These are phyloP conservation scores for Cantharis rufa DNA, from an alignment of 2,888 invertebrate species.

Conservation along the genomic window DNA sequence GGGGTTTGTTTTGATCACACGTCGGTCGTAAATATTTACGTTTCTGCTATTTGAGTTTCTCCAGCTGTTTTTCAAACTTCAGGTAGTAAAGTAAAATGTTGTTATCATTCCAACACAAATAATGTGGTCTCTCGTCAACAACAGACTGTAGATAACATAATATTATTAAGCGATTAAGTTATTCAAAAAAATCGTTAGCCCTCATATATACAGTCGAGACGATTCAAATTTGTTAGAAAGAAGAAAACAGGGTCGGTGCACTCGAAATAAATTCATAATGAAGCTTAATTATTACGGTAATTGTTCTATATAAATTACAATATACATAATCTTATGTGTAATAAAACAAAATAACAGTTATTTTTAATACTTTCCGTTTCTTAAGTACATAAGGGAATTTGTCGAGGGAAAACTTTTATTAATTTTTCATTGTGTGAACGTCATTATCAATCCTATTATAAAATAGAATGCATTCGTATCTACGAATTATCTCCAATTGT, in stretches of 20 bases:
- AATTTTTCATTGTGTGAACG: background rate
- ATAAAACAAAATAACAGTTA: background rate
- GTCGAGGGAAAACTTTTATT: background rate
- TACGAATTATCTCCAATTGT: background rate
- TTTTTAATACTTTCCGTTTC: constrained; percentile 11
- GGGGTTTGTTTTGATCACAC: background rate
- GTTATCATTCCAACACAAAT: background rate
- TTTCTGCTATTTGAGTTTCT: background rate
- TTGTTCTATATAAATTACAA: constrained; percentile 22
- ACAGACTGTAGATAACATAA: background rate
- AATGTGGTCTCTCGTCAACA: too few species aligned
- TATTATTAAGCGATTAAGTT: background rate
- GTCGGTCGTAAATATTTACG: background rate
- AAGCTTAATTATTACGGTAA: constrained; percentile 27
- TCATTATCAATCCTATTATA: background rate
- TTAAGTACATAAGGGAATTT: background rate
- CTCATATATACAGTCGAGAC: background rate
- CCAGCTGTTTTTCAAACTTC: background rate
- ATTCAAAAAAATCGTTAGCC: background rate
- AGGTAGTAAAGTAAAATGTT: background rate
- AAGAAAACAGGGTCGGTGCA: constrained; percentile 18
- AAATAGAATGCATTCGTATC: background rate
- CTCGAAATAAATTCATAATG: constrained; percentile 22
- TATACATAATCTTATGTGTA: background rate
- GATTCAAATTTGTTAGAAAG: background rate